Base-by-base conservation (phyloP, 2,797 vertebrate genomes). In the Sphaeramia orbicularis region DNA sequence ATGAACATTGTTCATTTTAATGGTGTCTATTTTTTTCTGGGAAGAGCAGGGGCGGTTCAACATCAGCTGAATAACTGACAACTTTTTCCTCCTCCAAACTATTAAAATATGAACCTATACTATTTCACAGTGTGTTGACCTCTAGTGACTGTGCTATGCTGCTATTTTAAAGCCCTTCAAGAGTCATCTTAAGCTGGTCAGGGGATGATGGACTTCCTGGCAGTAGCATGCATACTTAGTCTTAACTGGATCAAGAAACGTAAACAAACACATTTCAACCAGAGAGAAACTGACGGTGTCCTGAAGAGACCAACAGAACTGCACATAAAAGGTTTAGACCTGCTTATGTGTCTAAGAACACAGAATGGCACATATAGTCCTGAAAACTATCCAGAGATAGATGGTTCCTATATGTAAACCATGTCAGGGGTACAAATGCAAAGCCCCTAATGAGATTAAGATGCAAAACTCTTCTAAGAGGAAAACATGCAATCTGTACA, bases 391-490 rank as follows among this genome's bases (percentile, higher is more conserved):
- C 56, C 40, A 21, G 27, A 27, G 63, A 27, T 27, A 27, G 24
- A 27, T 6, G 24, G 24, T 48, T 48, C 45, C 50, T 48, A 19
- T 44, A 41, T 61, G 64, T 66, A 60, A 81, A 87, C 52, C 60
- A 73, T 81, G 78, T 58, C 71, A 74, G 18, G 8, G 30, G 19
- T 74, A 6, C 37, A 82, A 88, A 84, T 83, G 77, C 41, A 63
- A 48, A 32, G 11, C 41, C 15, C 67, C 3, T 86, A 85, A 90
- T 48, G 7, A 61, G 84, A 80, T 87, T 73, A 74, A 38, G 52
- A 71, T 19, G 21, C 11, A 56, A 19, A 42, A 50, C 14, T 21
- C 35, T 54, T 30, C 52, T 21, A 7, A 13, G 6, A 7, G n/a
- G 16, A 43, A 32, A 47, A 47, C 51, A 56, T 0, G 13, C 16